Evolutionary conservation across 1,140 invertebrate genomes (phyloP).

Genomic region (Himalopsyche phryganea): DNA sequence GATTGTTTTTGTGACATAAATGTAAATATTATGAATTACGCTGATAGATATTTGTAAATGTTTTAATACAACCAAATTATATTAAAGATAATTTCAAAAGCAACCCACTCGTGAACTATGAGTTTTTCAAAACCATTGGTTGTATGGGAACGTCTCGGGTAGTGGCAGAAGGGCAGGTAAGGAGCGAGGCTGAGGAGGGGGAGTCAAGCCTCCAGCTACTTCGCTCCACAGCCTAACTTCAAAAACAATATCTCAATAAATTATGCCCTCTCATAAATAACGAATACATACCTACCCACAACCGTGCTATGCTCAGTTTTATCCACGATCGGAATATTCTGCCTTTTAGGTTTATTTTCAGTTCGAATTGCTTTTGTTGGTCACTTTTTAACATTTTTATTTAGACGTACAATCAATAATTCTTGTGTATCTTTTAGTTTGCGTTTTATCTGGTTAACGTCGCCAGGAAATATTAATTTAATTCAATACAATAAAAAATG

Average conservation of each 20-base stretch:
- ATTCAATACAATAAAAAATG: no score
- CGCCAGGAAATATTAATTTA: no score
- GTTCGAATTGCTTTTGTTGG: slow-evolving; percentile 11
- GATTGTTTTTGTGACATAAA: no score
- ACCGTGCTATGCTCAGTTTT: slow-evolving; percentile 26
- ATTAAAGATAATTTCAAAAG: no score
- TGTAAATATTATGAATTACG: no score
- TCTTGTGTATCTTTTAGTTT: no score
- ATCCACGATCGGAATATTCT: slow-evolving; percentile 19
- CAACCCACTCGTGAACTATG: slow-evolving; percentile 10
- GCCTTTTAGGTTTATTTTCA: slow-evolving; percentile 14
- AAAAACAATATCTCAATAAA: slow-evolving; percentile 36
- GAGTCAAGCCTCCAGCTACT: slow-evolving; percentile 22
- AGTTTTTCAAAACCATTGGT: neutral
- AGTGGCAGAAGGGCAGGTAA: neutral
- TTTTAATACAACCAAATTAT: no score
- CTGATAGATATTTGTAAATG: no score
- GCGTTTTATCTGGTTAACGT: no score
- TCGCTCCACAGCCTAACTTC: slow-evolving; percentile 26
- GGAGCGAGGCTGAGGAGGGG: slow-evolving; percentile 4
- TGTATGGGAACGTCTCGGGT: no score
- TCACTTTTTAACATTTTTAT: neutral
- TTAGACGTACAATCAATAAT: slow-evolving; percentile 2
- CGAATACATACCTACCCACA: slow-evolving; percentile 23
- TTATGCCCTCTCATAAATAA: slow-evolving; percentile 34